phyloP scores from a whole-genome alignment of 2,797 vertebrate species.

The Rhinichthys osculus region DNA sequence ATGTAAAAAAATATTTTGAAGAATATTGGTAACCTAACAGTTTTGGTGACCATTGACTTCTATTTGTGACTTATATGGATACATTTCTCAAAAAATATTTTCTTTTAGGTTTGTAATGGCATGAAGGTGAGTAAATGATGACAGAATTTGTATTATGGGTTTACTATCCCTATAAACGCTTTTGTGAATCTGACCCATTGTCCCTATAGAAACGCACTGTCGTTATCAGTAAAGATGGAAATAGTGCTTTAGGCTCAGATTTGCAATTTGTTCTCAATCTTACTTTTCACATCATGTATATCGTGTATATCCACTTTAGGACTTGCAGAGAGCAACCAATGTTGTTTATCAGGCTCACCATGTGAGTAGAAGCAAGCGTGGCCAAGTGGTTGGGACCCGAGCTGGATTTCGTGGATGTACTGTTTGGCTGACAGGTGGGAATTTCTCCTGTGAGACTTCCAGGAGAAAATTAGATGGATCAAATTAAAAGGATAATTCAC shows the following conservation, averaged over 20 bases:
- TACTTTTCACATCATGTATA: neutral
- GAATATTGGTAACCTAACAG: neutral
- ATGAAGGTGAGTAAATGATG: neutral
- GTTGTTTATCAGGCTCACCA: conserved; percentile 96
- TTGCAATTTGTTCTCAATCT: neutral
- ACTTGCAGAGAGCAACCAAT: conserved; percentile 86
- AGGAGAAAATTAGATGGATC: neutral
- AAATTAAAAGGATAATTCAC: neutral
- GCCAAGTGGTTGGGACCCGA: conserved; percentile 90
- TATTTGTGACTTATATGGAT: no score
- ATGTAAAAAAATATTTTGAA: neutral
- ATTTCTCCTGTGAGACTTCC: neutral
- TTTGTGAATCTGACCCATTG: neutral
- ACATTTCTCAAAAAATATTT: neutral
- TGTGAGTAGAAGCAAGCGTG: conserved; percentile 93
- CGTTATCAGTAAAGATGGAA: neutral
- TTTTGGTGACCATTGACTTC: neutral
- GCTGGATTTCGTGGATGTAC: conserved; percentile 97
- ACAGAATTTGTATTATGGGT: neutral
- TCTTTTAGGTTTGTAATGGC: neutral
- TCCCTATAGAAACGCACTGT: neutral
- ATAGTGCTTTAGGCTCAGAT: neutral
- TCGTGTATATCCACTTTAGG: conserved; percentile 64
- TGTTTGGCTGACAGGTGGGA: conserved; percentile 93
- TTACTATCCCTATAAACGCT: neutral